Conservation (phyloP, 2,888 invertebrate species). For the Phortica okadai region DNA sequence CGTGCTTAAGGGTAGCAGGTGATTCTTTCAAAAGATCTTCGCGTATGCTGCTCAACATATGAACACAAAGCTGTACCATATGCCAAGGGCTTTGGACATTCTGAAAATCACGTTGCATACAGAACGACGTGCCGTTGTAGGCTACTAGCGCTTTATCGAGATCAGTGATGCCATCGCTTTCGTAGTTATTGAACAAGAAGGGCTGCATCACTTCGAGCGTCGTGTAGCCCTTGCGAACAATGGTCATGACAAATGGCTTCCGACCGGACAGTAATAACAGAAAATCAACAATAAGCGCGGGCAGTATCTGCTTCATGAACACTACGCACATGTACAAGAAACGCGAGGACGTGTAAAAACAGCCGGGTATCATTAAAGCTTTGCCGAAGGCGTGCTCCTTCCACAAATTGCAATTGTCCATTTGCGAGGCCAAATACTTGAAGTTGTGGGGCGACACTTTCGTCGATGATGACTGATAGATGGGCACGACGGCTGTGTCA, state of each 20-base stretch:
- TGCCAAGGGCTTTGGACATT: background rate
- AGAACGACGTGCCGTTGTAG: conserved; percentile 60
- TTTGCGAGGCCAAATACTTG: conserved; percentile 47
- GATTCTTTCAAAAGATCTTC: conserved; percentile 59
- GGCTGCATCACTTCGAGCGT: conserved; percentile 62
- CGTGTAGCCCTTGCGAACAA: conserved; percentile 54
- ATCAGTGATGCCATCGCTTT: conserved; percentile 57
- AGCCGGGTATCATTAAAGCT: conserved; percentile 54
- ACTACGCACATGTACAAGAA: conserved; percentile 52
- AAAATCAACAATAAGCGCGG: conserved; percentile 58
- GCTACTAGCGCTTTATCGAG: conserved; percentile 34
- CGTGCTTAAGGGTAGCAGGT: conserved; percentile 47
- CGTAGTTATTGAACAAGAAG: conserved; percentile 62
- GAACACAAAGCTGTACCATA: conserved; percentile 26
- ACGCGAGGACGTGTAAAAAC: conserved; percentile 55
- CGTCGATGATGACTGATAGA: conserved; percentile 58
- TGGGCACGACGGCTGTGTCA: conserved; percentile 41
- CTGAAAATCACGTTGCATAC: conserved; percentile 38
- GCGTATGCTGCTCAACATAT: conserved; percentile 59
- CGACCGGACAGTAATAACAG: conserved; percentile 53
- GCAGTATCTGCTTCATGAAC: conserved; percentile 62
- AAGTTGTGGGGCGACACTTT: conserved; percentile 54
- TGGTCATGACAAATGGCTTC: conserved; percentile 57
- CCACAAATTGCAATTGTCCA: conserved; percentile 55
- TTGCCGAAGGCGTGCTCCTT: conserved; percentile 51